phyloP scores from a whole-genome alignment of 2,113 vertebrate species.

The Phalacrocorax carbo region DNA sequence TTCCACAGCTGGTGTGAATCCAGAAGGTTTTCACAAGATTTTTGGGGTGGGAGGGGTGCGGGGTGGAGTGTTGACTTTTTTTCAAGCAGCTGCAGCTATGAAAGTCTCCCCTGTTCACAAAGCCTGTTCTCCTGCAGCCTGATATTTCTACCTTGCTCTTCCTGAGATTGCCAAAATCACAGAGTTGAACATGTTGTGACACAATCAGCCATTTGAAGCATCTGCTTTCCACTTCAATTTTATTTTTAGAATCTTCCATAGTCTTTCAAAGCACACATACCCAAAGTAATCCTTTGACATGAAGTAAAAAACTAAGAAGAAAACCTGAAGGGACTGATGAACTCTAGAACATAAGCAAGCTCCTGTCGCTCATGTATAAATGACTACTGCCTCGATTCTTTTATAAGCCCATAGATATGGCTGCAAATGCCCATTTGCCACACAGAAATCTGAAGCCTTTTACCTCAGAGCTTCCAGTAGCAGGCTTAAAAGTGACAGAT shows the following conservation, averaged over 20 bases:
- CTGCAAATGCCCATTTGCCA: not conserved
- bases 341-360: not conserved
- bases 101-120: not conserved
- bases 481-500: not conserved
- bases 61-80: not conserved
- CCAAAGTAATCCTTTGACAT: not conserved
- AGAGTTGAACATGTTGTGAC: not conserved
- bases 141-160: not conserved
- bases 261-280: not conserved
- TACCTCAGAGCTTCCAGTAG: not conserved
- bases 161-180: not conserved
- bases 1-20: not conserved
- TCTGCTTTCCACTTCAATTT: not conserved
- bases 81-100: not conserved
- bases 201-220: not conserved
- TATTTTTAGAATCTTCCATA: not conserved
- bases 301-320: not conserved
- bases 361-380: not conserved
- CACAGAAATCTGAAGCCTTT: not conserved
- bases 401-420: not conserved
- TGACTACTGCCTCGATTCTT: not conserved
- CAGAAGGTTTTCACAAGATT: not conserved
- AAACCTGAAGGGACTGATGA: not conserved
- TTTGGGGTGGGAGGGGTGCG: not conserved
- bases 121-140: not conserved